These are phyloP conservation scores for Brachyhypopomus gauderio DNA, from an alignment of 2,113 vertebrate genomes.

Conservation along the genomic window DNA sequence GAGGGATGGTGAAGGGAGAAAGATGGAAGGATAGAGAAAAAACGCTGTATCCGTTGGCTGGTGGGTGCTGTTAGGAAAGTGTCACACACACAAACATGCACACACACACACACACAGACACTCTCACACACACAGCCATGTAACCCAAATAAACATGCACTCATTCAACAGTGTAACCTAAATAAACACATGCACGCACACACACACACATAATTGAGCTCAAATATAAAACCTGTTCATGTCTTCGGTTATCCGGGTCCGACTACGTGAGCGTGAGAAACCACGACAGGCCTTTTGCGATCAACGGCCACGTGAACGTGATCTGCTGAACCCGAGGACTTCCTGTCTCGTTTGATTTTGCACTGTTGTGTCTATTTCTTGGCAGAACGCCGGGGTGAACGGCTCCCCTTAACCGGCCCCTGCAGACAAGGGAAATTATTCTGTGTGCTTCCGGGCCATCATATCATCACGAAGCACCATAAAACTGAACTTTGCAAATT, in stretches of 20 bases:
- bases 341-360: no score
- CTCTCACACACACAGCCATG: conserved; percentile 9
- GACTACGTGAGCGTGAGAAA: no score
- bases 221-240: no score
- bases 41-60: neutral
- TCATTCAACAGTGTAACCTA: neutral
- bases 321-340: no score
- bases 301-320: no score
- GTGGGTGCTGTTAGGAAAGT: conserved; percentile 4
- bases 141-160: conserved; percentile 15
- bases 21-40: neutral
- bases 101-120: neutral
- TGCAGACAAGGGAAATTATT: neutral
- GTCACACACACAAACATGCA: conserved; percentile 44
- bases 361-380: neutral
- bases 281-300: no score
- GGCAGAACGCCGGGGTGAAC: neutral
- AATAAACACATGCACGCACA: neutral
- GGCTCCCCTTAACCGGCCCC: neutral
- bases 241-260: no score
- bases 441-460: neutral
- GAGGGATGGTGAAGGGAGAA: no score
- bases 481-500: conserved; percentile 1
- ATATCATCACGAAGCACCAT: neutral
- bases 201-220: no score